phyloP scores from a whole-genome alignment of 2,797 vertebrate species.

The Hylomyscus alleni region DNA sequence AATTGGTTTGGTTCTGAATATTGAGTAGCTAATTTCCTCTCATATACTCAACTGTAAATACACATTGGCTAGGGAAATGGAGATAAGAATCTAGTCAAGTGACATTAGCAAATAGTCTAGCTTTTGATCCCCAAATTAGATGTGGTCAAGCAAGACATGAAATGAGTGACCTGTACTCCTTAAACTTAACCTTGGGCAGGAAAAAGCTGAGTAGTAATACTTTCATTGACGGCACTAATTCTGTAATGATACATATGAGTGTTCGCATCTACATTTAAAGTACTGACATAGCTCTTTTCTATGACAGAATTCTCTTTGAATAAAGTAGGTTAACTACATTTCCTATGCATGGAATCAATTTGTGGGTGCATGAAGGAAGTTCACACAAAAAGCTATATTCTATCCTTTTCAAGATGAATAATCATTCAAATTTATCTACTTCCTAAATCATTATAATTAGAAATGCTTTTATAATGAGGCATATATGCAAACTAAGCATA shows the following conservation, averaged over 20 bases:
- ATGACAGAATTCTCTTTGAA: constrained; percentile 13
- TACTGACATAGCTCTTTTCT: neutral
- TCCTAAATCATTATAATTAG: neutral
- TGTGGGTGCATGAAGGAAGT: neutral
- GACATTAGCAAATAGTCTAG: constrained; percentile 33
- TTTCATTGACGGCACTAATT: constrained; percentile 33
- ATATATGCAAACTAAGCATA: constrained; percentile 44
- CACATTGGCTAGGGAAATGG: neutral
- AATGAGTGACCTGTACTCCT: neutral
- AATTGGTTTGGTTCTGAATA: constrained; percentile 65
- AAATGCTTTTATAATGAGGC: constrained; percentile 39
- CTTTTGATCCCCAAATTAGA: neutral
- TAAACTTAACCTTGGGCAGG: neutral
- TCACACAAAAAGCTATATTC: neutral
- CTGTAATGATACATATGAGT: neutral
- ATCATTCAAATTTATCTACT: constrained; percentile 18
- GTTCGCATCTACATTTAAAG: neutral
- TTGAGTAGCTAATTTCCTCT: neutral
- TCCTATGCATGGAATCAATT: neutral
- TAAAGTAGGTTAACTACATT: neutral
- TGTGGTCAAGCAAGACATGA: constrained; percentile 18
- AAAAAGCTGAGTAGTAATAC: neutral
- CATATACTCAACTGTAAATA: constrained; percentile 42
- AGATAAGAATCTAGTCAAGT: neutral
- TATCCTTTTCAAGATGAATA: constrained; percentile 6